These are phyloP conservation scores for Melanotaenia duboulayi DNA, from an alignment of 2,113 vertebrate species.

Conservation along the genomic window DNA sequence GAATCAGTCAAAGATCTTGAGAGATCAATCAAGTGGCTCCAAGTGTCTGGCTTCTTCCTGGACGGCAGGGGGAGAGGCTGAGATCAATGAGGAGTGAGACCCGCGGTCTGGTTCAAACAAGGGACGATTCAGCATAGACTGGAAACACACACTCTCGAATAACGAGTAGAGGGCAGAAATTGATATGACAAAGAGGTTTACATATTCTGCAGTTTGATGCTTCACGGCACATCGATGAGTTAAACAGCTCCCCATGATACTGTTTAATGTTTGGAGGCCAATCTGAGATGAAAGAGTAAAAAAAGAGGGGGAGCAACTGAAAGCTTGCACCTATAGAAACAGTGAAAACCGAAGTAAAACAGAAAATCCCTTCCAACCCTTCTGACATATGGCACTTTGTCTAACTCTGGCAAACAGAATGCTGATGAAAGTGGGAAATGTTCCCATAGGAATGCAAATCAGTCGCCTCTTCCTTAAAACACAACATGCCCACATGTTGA, in stretches of 20 bases:
- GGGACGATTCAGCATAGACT: conserved; percentile 64
- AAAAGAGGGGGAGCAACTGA: neutral
- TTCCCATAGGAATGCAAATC: conserved; percentile 66
- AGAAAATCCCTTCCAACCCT: conserved; percentile 43
- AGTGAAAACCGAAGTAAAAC: conserved; percentile 39
- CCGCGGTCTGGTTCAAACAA: conserved; percentile 60
- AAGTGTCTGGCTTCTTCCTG: conserved; percentile 39
- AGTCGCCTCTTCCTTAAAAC: conserved; percentile 44
- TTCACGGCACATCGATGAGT: neutral
- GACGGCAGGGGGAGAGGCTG: conserved; percentile 33
- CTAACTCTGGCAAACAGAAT: conserved; percentile 47
- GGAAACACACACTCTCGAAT: conserved; percentile 34
- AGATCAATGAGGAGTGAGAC: conserved; percentile 76
- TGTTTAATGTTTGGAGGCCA: conserved; percentile 33
- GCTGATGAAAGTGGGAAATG: conserved; percentile 57
- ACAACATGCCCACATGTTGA: conserved; percentile 33
- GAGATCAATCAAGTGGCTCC: conserved; percentile 77
- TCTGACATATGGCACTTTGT: conserved; percentile 24
- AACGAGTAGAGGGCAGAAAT: neutral
- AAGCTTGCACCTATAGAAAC: conserved; percentile 51
- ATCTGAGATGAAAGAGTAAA: conserved; percentile 43
- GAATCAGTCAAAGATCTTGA: conserved; percentile 38
- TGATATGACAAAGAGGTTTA: neutral
- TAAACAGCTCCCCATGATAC: neutral
- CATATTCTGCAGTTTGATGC: neutral